These are phyloP conservation scores for Escarpia spicata DNA, from an alignment of 2,888 invertebrate species.

Conservation along the genomic window DNA sequence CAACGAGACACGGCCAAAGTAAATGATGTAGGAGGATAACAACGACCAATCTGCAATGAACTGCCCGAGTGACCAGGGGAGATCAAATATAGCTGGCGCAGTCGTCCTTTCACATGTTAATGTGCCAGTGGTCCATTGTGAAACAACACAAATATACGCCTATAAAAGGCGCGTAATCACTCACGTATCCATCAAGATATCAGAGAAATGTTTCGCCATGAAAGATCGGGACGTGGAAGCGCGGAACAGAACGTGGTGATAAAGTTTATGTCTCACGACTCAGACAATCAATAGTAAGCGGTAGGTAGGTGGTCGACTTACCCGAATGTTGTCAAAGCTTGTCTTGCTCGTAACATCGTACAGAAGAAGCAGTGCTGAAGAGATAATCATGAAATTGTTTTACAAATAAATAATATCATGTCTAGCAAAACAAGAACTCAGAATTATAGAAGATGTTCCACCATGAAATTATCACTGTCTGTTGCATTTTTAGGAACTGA, in stretches of 20 bases:
- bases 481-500: background rate
- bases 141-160: background rate
- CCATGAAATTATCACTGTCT: background rate
- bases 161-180: background rate
- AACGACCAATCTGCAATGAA: background rate
- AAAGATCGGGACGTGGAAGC: background rate
- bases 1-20: background rate
- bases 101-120: background rate
- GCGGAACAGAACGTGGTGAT: background rate
- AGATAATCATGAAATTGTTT: background rate
- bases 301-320: constrained; percentile 49
- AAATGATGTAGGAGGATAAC: no score
- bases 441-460: background rate
- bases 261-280: background rate
- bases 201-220: background rate
- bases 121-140: background rate
- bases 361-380: constrained; percentile 84
- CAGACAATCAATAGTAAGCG: background rate
- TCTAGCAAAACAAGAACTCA: background rate
- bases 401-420: background rate
- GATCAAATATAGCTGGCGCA: background rate
- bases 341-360: constrained; percentile 96
- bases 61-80: background rate
- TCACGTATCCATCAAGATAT: constrained; percentile 4
- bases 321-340: constrained; percentile 93